Conservation (phyloP, 2,113 vertebrate genomes). For the Rhizomys pruinosus region DNA sequence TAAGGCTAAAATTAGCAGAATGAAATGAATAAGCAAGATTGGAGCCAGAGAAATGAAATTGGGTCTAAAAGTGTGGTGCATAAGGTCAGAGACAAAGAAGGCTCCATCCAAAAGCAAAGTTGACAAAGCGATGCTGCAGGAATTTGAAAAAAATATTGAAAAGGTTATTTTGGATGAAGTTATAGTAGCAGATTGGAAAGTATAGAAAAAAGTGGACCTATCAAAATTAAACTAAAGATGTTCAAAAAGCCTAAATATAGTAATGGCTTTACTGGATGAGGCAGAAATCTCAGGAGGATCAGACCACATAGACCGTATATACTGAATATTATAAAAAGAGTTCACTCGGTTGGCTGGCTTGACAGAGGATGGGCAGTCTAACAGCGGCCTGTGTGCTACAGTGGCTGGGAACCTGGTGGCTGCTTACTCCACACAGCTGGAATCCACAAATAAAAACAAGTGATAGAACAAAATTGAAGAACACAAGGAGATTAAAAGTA, state of each 20-base stretch:
- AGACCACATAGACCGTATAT: not conserved
- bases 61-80: not conserved
- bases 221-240: not conserved
- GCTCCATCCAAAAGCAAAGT: not conserved
- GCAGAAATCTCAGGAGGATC: not conserved
- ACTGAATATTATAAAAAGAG: not conserved
- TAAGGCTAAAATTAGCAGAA: not conserved
- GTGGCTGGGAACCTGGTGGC: too few species aligned
- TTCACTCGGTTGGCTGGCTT: too few species aligned
- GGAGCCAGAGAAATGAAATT: not conserved
- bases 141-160: not conserved
- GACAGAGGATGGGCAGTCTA: too few species aligned
- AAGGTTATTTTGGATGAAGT: not conserved
- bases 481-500: not conserved
- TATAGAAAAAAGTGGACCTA: not conserved
- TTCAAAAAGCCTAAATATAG: not conserved
- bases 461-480: not conserved
- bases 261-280: not conserved
- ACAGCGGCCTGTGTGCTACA: not conserved
- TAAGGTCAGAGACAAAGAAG: not conserved
- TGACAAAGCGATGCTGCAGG: not conserved
- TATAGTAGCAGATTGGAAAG: not conserved
- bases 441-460: not conserved
- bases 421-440: too few species aligned
- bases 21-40: not conserved